Base-by-base conservation (phyloP, 2,113 vertebrate genomes). In the Melozone crissalis region DNA sequence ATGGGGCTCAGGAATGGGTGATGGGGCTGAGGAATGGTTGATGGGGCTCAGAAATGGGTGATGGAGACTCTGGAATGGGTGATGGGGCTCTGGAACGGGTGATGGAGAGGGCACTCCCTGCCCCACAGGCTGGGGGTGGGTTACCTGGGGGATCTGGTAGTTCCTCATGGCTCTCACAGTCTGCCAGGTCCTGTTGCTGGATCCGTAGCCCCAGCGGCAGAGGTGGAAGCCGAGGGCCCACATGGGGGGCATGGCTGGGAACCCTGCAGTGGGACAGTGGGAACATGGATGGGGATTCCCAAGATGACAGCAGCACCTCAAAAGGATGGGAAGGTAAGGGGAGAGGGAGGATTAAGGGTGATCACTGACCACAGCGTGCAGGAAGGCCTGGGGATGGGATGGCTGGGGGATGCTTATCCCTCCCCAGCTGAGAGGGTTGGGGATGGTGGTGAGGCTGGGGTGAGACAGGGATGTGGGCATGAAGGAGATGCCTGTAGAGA, bases 141-240 rank as follows among this genome's bases (percentile, higher is more conserved):
- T 80, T 94, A 98, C 97, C 97, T 98, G 97, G 15, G 97, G 97
- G 26, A 98, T 97, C 69, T 96, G 96, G 84, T 96, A 97, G 88
- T 96, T 97, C 93, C 99, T 98, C 98, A 99, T 97, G 68, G 94
- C 97, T 93, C 96, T 98, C 44, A 98, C 98, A 0, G 97, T 96
- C 41, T 98, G 97, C 99, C 98, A 99, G 26, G 98, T 98, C 23
- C 95, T 91, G 1, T 98, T 97, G 84, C 98, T 99, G 16, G 98
- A 97, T 39, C 96, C 71, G 3, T 98, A 99, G 31, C 99, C 99
- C 99, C 99, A 99, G 85, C 99, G 98, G 92, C 99, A 99, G 57
- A 99, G 98, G 49, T 99, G 99, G 96, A 98, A 99, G 7, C 99
- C 99, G 1, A 99, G 93, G 0, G 98, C 98, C 99, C 99, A 99